A percentile compares a stretch with the other conserved stretches of the same genome.
Evolutionary conservation across 2,797 vertebrate genomes (phyloP).

Genomic region (Thaleichthys pacificus): DNA sequence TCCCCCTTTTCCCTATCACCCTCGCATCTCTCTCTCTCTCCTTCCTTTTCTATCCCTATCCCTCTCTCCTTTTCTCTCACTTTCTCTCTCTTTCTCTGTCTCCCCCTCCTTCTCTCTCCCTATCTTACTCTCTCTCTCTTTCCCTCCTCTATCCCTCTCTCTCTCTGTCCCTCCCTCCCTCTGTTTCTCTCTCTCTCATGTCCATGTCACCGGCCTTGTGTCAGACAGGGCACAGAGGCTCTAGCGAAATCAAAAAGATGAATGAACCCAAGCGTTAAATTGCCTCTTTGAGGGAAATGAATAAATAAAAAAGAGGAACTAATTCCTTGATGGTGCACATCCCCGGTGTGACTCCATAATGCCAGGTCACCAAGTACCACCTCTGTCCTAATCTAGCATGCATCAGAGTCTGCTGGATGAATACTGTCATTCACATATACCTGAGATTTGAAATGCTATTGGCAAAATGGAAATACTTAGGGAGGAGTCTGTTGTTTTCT

Average conservation of each 20-base stretch:
- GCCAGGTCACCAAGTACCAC: constrained; percentile 4
- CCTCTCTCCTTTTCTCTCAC: not conserved
- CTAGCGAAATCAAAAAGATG: constrained; percentile 73
- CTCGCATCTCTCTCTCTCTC: not conserved
- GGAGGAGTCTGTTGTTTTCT: too few relatives aligned
- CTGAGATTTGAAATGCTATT: too few relatives aligned
- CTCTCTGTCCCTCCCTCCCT: too few relatives aligned
- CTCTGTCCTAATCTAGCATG: not conserved
- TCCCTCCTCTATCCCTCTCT: not conserved
- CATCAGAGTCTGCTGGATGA: not conserved
- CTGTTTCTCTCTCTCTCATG: constrained; percentile 42
- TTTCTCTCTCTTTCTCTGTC: not conserved
- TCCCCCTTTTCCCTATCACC: constrained; percentile 21
- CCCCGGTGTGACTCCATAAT: constrained; percentile 67
- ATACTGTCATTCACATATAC: not conserved
- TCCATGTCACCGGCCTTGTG: constrained; percentile 58
- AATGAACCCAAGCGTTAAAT: constrained; percentile 80
- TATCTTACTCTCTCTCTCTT: not conserved
- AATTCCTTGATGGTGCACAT: constrained; percentile 73
- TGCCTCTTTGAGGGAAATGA: constrained; percentile 79
- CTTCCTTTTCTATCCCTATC: constrained; percentile 14
- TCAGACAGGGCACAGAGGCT: constrained; percentile 61
- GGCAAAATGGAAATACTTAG: too few relatives aligned
- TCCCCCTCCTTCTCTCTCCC: not conserved
- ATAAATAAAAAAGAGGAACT: constrained; percentile 78